These are phyloP conservation scores for Magallana ariakensis DNA, from an alignment of 1,140 invertebrate species.

Conservation along the genomic window DNA sequence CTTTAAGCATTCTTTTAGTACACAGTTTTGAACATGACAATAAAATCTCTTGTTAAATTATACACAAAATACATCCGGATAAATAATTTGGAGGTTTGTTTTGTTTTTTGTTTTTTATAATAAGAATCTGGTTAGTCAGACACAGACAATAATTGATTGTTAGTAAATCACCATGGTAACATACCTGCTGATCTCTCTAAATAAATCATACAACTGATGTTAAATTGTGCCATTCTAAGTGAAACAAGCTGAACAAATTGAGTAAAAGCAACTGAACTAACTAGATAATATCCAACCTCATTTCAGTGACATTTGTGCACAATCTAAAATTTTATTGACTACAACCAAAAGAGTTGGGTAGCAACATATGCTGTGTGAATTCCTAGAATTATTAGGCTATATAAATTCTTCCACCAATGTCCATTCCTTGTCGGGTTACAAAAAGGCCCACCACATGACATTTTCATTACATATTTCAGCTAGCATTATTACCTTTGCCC, in stretches of 20 bases:
- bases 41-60: too few relatives aligned
- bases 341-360: neutral
- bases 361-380: too few relatives aligned
- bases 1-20: too few relatives aligned
- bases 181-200: conserved; percentile 36
- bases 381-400: neutral
- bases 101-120: too few relatives aligned
- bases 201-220: conserved; percentile 35
- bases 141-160: neutral
- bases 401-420: neutral
- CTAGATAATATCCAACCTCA: neutral
- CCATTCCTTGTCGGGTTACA: neutral
- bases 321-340: conserved; percentile 3
- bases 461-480: neutral
- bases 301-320: neutral
- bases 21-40: too few relatives aligned
- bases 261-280: neutral
- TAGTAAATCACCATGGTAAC: conserved; percentile 15
- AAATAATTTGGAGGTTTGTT: too few relatives aligned
- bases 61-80: too few relatives aligned
- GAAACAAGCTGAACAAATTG: conserved; percentile 20
- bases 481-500: neutral
- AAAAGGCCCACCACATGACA: conserved; percentile 17
- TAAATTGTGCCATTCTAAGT: conserved; percentile 31
- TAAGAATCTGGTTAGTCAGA: too few relatives aligned